Evolutionary conservation across 2,888 invertebrate genomes (phyloP).

Genomic region (Sclerodermus sp.): DNA sequence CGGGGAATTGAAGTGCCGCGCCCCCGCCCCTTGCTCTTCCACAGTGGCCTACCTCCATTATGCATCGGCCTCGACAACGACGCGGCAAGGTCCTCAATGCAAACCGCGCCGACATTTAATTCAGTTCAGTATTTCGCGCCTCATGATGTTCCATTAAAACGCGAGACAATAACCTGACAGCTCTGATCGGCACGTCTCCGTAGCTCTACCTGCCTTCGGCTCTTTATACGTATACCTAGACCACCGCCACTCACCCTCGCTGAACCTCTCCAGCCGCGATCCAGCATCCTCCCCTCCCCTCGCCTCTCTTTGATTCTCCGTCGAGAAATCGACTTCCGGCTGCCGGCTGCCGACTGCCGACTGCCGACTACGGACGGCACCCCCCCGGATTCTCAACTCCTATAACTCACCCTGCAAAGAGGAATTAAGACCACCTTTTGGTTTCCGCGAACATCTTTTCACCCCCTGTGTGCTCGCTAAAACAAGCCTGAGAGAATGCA

Average conservation of each 20-base stretch:
- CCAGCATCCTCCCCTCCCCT: too few relatives aligned
- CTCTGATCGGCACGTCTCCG: constrained; percentile 47
- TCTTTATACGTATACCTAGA: too few relatives aligned
- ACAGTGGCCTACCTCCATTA: constrained; percentile 29
- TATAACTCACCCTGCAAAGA: too few relatives aligned
- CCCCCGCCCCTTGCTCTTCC: constrained; percentile 3
- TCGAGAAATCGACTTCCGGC: constrained; percentile 39
- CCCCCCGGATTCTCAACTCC: too few relatives aligned
- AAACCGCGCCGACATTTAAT: constrained; percentile 42
- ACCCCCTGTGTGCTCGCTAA: too few relatives aligned
- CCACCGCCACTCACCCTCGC: too few relatives aligned
- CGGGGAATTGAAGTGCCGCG: constrained; percentile 31
- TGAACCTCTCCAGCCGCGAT: too few relatives aligned
- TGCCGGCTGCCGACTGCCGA: constrained; percentile 13
- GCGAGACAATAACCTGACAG: constrained; percentile 55
- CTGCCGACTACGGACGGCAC: too few relatives aligned
- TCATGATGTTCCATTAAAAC: constrained; percentile 53
- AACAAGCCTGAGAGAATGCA: too few relatives aligned
- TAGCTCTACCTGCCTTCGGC: neutral
- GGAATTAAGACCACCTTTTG: too few relatives aligned
- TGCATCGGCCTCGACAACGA: constrained; percentile 2
- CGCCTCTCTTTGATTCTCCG: constrained; percentile 16
- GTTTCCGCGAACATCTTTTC: too few relatives aligned
- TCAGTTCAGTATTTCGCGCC: constrained; percentile 47
- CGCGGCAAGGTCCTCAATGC: constrained; percentile 26